Evolutionary conservation across 2,888 invertebrate species (phyloP).

Genomic region (Priocnemis perturbator): DNA sequence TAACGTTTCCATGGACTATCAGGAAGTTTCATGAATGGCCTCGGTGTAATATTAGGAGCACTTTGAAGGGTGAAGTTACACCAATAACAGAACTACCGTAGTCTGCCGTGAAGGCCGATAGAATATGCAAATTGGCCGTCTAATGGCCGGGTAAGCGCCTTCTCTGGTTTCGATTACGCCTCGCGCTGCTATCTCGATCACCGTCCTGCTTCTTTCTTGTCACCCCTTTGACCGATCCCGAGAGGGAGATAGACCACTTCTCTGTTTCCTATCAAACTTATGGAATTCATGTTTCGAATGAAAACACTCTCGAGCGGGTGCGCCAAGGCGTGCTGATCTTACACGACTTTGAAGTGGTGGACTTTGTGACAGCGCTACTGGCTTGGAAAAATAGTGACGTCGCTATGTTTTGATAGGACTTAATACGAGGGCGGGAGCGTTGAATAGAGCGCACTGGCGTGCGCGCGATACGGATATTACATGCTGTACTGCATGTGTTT

Average conservation of each 20-base stretch:
- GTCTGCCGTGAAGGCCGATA: slow-evolving; percentile 47
- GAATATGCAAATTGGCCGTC: slow-evolving; percentile 62
- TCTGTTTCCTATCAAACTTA: not conserved
- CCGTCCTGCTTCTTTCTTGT: slow-evolving; percentile 2
- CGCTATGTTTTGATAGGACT: too few species aligned
- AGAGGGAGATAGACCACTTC: not conserved
- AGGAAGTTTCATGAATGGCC: slow-evolving; percentile 57
- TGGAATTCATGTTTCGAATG: slow-evolving; percentile 3
- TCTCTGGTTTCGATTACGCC: slow-evolving; percentile 32
- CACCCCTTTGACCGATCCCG: not conserved
- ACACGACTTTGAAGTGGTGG: not conserved
- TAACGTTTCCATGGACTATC: slow-evolving; percentile 46
- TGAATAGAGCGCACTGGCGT: too few species aligned
- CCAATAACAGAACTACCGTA: slow-evolving; percentile 57
- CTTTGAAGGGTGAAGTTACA: slow-evolving; percentile 63
- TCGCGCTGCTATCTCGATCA: not conserved
- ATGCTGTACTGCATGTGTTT: too few species aligned
- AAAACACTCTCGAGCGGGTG: not conserved
- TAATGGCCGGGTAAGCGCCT: slow-evolving; percentile 56
- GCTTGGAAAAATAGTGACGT: too few species aligned
- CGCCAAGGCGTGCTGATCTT: not conserved
- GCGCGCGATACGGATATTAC: too few species aligned
- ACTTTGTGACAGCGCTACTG: too few species aligned
- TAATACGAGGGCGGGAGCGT: too few species aligned
- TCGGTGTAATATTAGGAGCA: slow-evolving; percentile 57